Percentiles rank a stretch among this genome's conserved stretches.
phyloP scores from a whole-genome alignment of 2,113 vertebrate species.

The Elanoides forficatus region DNA sequence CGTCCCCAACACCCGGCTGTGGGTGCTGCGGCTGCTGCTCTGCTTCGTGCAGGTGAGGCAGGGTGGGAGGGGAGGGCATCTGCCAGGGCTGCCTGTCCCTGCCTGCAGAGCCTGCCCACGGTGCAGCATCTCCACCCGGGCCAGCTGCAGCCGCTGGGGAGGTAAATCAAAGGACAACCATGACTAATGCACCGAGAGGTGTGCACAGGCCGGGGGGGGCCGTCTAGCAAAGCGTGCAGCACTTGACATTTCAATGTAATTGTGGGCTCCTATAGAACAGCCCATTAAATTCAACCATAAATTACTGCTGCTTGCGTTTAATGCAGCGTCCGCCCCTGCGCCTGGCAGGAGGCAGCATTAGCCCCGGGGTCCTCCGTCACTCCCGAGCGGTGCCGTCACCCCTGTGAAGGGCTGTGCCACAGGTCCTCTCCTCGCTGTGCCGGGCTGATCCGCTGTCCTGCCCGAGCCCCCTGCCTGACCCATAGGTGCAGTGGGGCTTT shows the following conservation, averaged over 20 bases:
- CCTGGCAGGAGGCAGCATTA: background rate
- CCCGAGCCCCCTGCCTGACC: rapidly evolving
- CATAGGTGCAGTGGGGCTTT: rapidly evolving
- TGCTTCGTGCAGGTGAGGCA: background rate
- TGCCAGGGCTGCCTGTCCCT: background rate
- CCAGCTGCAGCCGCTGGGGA: rapidly evolving
- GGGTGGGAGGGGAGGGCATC: background rate
- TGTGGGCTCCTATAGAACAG: conserved; percentile 45
- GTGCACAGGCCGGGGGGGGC: background rate
- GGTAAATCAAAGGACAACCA: background rate
- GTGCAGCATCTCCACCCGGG: background rate
- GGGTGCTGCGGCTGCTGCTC: background rate
- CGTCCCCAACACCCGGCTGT: rapidly evolving
- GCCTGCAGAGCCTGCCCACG: background rate
- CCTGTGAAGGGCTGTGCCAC: background rate
- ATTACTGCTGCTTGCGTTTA: conserved; percentile 32
- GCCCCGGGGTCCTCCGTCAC: rapidly evolving
- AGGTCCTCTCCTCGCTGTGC: rapidly evolving
- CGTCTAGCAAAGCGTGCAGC: background rate
- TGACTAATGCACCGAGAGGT: background rate
- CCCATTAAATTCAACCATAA: conserved; percentile 46
- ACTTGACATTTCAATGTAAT: conserved; percentile 62
- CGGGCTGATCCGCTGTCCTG: rapidly evolving
- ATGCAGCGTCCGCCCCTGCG: background rate
- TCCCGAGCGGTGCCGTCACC: rapidly evolving